Conservation (phyloP, 2,797 vertebrate species). For the Anguilla pacifica region DNA sequence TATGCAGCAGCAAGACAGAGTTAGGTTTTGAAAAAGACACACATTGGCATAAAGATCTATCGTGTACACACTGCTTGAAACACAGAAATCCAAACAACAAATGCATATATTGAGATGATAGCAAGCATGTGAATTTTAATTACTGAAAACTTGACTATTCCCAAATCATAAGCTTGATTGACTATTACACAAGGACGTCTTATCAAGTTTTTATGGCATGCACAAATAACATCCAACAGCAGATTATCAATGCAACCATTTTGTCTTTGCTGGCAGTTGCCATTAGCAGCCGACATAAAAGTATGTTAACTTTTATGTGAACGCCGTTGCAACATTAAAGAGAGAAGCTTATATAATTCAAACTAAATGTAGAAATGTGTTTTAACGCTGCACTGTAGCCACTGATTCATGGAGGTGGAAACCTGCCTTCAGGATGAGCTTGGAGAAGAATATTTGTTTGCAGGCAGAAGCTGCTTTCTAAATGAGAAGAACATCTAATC, state of each 20-base stretch:
- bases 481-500: constrained; percentile 38
- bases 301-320: neutral
- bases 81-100: neutral
- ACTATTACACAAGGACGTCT: neutral
- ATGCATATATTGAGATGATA: neutral
- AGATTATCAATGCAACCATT: neutral
- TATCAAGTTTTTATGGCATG: neutral
- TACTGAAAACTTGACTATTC: neutral
- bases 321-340: neutral
- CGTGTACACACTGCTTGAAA: neutral
- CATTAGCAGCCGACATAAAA: constrained; percentile 5
- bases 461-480: neutral
- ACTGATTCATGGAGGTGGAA: neutral
- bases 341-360: neutral
- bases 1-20: neutral
- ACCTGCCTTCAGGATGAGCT: neutral
- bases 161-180: neutral
- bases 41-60: neutral
- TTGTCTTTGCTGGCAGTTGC: neutral
- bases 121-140: neutral
- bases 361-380: neutral
- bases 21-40: neutral
- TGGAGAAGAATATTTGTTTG: constrained; percentile 10
- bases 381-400: neutral
- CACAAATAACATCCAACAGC: neutral